These are phyloP conservation scores for Pedetes capensis DNA, from an alignment of 2,113 vertebrate genomes.

Conservation along the genomic window DNA sequence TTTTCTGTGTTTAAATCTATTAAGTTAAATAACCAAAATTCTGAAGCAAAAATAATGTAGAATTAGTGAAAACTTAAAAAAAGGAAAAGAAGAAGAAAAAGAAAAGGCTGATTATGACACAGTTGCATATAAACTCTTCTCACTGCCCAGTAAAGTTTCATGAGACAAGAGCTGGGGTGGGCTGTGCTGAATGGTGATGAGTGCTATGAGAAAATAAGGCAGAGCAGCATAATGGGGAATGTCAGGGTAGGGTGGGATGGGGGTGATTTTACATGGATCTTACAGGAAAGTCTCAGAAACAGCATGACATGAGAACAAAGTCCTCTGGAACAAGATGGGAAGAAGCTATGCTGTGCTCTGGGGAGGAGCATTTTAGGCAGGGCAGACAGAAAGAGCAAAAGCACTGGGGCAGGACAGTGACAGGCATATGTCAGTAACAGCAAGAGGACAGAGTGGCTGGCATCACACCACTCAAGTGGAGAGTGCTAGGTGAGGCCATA, in stretches of 20 bases:
- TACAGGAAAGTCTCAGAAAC: neutral
- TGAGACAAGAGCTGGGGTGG: neutral
- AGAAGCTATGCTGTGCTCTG: neutral
- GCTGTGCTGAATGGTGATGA: neutral
- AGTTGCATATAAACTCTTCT: neutral
- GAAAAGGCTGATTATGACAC: neutral
- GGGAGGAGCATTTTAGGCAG: neutral
- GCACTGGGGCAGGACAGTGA: neutral
- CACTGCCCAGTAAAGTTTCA: neutral
- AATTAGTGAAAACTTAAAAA: neutral
- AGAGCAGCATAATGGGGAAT: accelerated
- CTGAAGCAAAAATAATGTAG: neutral
- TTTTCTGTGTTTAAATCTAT: neutral
- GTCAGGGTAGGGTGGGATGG: neutral
- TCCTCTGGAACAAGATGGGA: neutral
- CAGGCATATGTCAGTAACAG: neutral
- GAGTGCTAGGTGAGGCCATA: neutral
- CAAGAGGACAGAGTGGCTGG: neutral
- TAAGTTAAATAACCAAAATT: neutral
- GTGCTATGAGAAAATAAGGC: neutral
- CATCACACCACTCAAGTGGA: neutral
- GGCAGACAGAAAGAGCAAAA: neutral
- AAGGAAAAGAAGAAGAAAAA: neutral
- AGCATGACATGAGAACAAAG: neutral
- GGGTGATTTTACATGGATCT: neutral